Evolutionary conservation across 2,797 vertebrate genomes (phyloP), one percentile per base, ranked within the genome.

Genomic region (Ceryle rudis): DNA sequence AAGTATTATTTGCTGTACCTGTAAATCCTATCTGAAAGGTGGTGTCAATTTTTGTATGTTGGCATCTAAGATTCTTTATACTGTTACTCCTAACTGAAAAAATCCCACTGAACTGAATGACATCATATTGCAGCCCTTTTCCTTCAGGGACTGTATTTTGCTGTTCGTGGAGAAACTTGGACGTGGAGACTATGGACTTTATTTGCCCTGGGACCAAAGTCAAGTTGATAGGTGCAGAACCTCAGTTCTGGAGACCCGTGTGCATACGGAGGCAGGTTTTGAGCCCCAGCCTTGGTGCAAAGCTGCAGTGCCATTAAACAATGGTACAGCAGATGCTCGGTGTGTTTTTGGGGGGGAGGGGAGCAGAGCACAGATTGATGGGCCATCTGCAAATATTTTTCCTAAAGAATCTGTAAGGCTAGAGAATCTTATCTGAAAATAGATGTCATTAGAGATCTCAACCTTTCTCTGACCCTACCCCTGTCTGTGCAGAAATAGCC

Each of bases 311-410:
- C 93, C 8, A 10, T 92, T 92, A 70, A 94, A 96, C 94, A 97
- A 92, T 97, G 81, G 95, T 93, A 17, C 66, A 92, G 95, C 95
- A 97, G 96, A 97, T 97, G 96, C 96, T 96, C 5, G 1, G 47
- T 49, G 79, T 94, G 91, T 74, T 91, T 91, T 72, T 51, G 75
- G 37, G 60, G 93, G 89, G 85, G 88, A 91, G 86, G 94, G 93
- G 82, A 86, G 44, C 80, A 37, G 74, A 73, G 93, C 86, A 80
- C 96, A 96, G 96, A 96, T 92, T 97, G 96, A 96, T 96, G 71
- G 90, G 86, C 96, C 95, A 96, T 97, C 96, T 97, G 95, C 95
- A 97, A 97, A 97, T 96, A 95, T 97, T 97, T 97, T 97, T 94
- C 93, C 37, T 70, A 29, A 94, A 97, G 95, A 95, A 92, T 93